Percentiles rank a stretch among this genome's conserved stretches.
Conservation (phyloP, 2,797 vertebrate genomes). For the Triplophysa bombifrons region DNA sequence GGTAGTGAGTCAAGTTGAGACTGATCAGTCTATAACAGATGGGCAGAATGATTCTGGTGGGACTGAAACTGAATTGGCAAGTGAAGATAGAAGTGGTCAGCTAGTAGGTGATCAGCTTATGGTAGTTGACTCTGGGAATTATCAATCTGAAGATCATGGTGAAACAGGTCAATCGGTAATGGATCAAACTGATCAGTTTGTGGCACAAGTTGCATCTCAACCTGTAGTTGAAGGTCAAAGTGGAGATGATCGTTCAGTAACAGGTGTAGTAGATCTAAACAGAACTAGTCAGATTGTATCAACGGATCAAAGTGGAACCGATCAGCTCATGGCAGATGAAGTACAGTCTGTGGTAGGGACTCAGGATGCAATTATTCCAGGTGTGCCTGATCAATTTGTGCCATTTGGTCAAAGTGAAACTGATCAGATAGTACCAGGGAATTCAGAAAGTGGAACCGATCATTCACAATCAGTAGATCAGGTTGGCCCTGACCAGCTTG, state of each 20-base stretch:
- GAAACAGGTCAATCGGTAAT: background rate
- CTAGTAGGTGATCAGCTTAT: conserved; percentile 14
- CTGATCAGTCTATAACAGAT: background rate
- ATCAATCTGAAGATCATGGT: conserved; percentile 1
- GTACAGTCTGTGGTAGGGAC: conserved; percentile 11
- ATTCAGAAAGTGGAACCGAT: conserved; percentile 30
- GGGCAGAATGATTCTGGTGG: background rate
- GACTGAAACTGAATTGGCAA: background rate
- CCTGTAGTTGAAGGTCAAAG: conserved; percentile 9
- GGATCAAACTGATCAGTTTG: conserved; percentile 16
- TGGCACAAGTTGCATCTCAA: conserved; percentile 4
- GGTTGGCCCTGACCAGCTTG: background rate
- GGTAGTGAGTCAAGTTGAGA: conserved; percentile 6
- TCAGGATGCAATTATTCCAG: conserved; percentile 15
- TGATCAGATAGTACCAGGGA: conserved; percentile 46
- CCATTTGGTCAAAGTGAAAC: conserved; percentile 24
- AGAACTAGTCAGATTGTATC: background rate
- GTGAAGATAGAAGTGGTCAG: background rate
- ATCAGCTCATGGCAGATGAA: conserved; percentile 30
- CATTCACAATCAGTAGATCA: conserved; percentile 24
- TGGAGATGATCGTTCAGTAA: background rate
- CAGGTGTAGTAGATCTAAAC: background rate
- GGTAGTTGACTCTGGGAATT: conserved; percentile 12
- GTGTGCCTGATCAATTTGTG: conserved; percentile 21
- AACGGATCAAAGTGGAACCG: background rate